These are phyloP conservation scores for Odontocolon sp. DNA, from an alignment of 2,888 invertebrate species.

Conservation along the genomic window DNA sequence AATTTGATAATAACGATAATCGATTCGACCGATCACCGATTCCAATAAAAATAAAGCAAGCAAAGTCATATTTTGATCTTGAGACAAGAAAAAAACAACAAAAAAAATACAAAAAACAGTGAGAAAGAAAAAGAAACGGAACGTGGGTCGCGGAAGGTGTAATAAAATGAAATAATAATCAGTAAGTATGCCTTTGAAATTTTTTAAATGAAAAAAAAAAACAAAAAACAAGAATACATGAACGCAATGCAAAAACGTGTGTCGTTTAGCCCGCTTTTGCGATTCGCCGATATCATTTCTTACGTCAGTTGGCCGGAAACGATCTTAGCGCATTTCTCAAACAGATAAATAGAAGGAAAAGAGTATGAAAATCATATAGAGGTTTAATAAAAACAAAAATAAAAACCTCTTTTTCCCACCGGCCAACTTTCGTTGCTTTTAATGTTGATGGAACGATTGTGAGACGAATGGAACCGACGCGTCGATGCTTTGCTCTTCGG, in stretches of 20 bases:
- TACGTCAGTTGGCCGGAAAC: no score
- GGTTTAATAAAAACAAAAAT: neutral
- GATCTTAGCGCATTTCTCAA: slow-evolving; percentile 3
- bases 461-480: neutral
- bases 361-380: neutral
- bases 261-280: no score
- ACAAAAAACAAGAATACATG: neutral
- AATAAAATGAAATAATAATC: slow-evolving; percentile 72
- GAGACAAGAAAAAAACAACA: slow-evolving; percentile 45
- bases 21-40: slow-evolving; percentile 4
- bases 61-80: slow-evolving; percentile 75
- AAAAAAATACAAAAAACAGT: slow-evolving; percentile 5
- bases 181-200: slow-evolving; percentile 73
- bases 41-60: slow-evolving; percentile 21
- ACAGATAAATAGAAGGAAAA: neutral
- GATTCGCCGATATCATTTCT: no score
- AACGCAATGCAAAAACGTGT: no score
- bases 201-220: slow-evolving; percentile 66
- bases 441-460: neutral
- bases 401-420: neutral
- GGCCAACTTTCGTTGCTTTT: slow-evolving; percentile 1
- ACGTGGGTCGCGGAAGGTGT: slow-evolving; percentile 70
- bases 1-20: slow-evolving; percentile 3
- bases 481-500: neutral
- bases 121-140: slow-evolving; percentile 8